Evolutionary conservation across 2,797 vertebrate species (phyloP).

Genomic region (Esox lucius): DNA sequence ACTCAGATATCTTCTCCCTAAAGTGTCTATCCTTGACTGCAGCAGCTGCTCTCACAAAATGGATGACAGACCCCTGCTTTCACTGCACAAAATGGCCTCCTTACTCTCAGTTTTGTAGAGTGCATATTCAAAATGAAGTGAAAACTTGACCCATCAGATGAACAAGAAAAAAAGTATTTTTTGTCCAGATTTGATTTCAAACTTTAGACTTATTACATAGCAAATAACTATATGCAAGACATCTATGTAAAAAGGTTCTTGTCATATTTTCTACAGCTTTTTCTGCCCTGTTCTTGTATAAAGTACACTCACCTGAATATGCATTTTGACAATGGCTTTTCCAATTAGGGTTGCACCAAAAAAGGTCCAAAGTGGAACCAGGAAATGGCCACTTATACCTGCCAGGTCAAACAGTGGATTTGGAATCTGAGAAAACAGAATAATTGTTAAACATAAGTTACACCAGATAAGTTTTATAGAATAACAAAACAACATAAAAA

Average conservation of each 20-base stretch:
- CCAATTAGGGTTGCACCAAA: constrained; percentile 85
- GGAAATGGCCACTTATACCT: constrained; percentile 87
- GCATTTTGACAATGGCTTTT: constrained; percentile 89
- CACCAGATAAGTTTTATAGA: background rate
- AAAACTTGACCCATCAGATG: background rate
- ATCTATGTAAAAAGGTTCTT: background rate
- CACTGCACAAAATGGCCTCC: constrained; percentile 81
- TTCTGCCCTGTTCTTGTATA: background rate
- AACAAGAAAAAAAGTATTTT: background rate
- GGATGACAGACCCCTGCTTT: constrained; percentile 62
- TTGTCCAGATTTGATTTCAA: background rate
- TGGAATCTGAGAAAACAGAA: constrained; percentile 77
- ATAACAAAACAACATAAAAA: background rate
- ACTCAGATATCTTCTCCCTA: constrained; percentile 22
- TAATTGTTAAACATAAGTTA: background rate
- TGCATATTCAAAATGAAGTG: background rate
- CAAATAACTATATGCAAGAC: background rate
- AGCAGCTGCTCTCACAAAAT: constrained; percentile 75
- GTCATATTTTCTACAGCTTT: background rate
- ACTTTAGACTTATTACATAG: background rate
- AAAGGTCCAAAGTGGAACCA: constrained; percentile 91
- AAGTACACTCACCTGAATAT: constrained; percentile 83
- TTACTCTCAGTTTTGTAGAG: constrained; percentile 41
- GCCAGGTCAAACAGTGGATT: constrained; percentile 89
- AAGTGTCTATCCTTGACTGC: constrained; percentile 33